Conservation (phyloP, 2,113 vertebrate species). For the Caranx melampygus region DNA sequence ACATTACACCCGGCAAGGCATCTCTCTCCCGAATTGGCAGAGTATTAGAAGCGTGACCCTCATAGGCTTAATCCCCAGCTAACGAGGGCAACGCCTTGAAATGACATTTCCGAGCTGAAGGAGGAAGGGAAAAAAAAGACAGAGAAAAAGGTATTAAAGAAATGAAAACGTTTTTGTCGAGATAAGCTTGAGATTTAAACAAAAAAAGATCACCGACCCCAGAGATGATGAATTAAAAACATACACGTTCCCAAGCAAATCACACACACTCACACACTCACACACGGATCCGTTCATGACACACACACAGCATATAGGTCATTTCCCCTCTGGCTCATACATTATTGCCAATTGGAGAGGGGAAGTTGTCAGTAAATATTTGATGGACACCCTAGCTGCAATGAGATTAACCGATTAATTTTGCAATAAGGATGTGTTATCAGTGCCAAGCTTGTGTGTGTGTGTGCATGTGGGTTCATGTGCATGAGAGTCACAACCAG, state of each 20-base stretch:
- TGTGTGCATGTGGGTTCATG: neutral
- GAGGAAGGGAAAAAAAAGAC: constrained; percentile 25
- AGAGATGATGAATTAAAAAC: constrained; percentile 47
- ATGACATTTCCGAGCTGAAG: constrained; percentile 69
- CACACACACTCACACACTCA: constrained; percentile 4
- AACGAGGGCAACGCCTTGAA: constrained; percentile 74
- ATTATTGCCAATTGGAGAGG: constrained; percentile 60
- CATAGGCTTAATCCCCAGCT: constrained; percentile 48
- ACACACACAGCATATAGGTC: constrained; percentile 41
- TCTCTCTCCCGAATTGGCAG: constrained; percentile 42
- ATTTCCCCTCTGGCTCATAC: constrained; percentile 57
- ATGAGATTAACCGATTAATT: constrained; percentile 77
- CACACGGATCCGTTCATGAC: neutral
- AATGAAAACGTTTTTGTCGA: constrained; percentile 43
- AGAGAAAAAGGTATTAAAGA: constrained; percentile 35
- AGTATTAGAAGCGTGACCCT: constrained; percentile 62
- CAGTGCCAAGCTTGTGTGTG: constrained; percentile 15
- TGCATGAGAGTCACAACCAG: neutral
- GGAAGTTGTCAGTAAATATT: constrained; percentile 80
- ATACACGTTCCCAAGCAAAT: neutral
- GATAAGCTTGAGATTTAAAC: constrained; percentile 54
- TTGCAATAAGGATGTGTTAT: constrained; percentile 63
- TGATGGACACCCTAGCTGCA: constrained; percentile 71
- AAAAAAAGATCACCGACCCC: constrained; percentile 10
- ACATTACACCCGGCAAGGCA: constrained; percentile 36